Evolutionary conservation across 2,797 vertebrate species (phyloP), one percentile per base, ranked within the genome.

Genomic region (Telmatherina bonti): DNA sequence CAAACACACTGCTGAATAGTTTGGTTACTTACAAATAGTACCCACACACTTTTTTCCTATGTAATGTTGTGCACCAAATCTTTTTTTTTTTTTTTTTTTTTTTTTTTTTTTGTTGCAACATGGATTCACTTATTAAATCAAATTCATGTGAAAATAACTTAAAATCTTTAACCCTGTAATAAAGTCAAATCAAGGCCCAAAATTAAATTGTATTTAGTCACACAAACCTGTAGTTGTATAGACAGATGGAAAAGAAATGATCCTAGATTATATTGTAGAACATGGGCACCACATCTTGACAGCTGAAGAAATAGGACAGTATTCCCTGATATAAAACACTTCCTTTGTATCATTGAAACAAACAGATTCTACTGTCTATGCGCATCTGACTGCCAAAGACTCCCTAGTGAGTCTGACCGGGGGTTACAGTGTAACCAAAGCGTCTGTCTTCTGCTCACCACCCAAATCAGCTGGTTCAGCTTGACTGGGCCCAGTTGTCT

Each of bases 401-500:
- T 91, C 91, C 89, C 89, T 65, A 79, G 89, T 81, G 84, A 84
- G 80, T 88, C 89, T 91, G 88, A 91, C 86, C 70, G 64, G 88
- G 81, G 88, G 87, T 92, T 91, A 92, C 78, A 89, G 87, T 88
- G 82, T 87, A 92, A 90, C 88, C 86, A 84, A 79, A 86, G 82
- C 88, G 85, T 93, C 91, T 91, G 89, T 92, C 91, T 92, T 79
- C 82, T 90, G 90, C 85, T 91, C 90, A 89, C 85, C 86, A 85
- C 82, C 91, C 92, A 91, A 70, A 90, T 88, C 91, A 75, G 80
- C 73, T 68, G 31, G 91, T 93, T 94, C 89, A 91, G 91, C 89
- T 88, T 87, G 90, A 86, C 78, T 92, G 81, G 84, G 87, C 85
- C 89, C 90, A 92, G 89, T 91, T 90, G 89, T 93, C 90, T 90